These are phyloP conservation scores for Myanophis thanlyinensis DNA, from an alignment of 2,113 vertebrate genomes.

Conservation along the genomic window DNA sequence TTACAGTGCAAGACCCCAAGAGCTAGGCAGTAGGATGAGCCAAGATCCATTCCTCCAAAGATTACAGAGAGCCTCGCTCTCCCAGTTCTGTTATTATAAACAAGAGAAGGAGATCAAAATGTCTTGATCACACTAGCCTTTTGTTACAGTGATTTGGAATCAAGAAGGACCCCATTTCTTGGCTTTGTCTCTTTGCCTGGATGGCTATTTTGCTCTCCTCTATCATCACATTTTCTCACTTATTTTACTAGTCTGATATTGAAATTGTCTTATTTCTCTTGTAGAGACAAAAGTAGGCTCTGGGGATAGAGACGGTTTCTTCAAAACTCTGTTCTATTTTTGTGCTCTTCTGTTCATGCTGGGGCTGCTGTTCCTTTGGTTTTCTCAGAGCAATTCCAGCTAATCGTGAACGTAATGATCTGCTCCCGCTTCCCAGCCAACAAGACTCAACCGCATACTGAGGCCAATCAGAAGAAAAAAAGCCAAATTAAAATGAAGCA, in stretches of 20 bases:
- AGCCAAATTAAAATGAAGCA: not conserved
- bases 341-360: not conserved
- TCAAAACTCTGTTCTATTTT: not conserved
- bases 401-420: not conserved
- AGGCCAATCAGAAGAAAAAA: not conserved
- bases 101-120: not conserved
- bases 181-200: not conserved
- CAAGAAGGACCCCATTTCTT: not conserved
- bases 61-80: not conserved
- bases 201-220: not conserved
- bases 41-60: not conserved
- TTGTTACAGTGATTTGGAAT: not conserved
- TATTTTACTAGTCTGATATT: not conserved
- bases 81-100: not conserved
- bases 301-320: not conserved
- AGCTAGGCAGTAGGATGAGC: not conserved
- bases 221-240: not conserved
- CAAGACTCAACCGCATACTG: not conserved
- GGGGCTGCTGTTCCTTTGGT: not conserved
- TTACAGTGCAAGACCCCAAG: not conserved
- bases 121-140: not conserved
- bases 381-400: not conserved
- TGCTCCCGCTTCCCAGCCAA: not conserved
- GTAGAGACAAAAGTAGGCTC: not conserved
- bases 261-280: not conserved